Evolutionary conservation across 1,140 invertebrate species (phyloP).

Genomic region (Zaprionus lachaisei): DNA sequence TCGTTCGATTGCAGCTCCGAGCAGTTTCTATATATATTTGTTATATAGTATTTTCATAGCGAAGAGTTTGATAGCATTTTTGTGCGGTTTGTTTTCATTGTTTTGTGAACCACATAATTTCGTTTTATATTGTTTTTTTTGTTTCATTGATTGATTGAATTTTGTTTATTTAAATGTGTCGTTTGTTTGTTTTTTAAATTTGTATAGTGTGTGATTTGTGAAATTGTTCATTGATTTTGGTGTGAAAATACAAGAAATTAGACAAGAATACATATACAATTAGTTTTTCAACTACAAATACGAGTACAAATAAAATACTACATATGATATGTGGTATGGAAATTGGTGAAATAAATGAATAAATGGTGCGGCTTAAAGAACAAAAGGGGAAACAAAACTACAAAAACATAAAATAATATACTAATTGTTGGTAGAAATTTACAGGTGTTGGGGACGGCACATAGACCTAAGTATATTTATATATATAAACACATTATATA

Average conservation of each 20-base stretch:
- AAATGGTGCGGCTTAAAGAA: conserved; percentile 59
- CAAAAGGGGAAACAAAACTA: conserved; percentile 53
- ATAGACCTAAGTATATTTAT: conserved; percentile 33
- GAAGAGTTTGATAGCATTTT: conserved; percentile 65
- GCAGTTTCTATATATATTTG: conserved; percentile 89
- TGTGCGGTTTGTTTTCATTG: conserved; percentile 26
- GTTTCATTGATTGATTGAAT: conserved; percentile 46
- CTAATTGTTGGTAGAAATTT: conserved; percentile 51
- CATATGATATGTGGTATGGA: conserved; percentile 41
- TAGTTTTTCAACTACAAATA: conserved; percentile 83
- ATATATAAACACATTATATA: conserved; percentile 46
- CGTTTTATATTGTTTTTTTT: conserved; percentile 15
- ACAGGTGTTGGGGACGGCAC: conserved; percentile 43
- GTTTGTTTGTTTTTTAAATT: conserved; percentile 57
- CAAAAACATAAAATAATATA: conserved; percentile 57
- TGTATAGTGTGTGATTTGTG: conserved; percentile 72
- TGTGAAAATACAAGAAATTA: conserved; percentile 84
- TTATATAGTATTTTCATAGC: conserved; percentile 48
- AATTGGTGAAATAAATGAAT: conserved; percentile 28
- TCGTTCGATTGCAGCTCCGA: conserved; percentile 95
- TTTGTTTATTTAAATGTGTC: conserved; percentile 39
- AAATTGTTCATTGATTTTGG: conserved; percentile 54
- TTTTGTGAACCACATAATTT: conserved; percentile 10
- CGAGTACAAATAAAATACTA: conserved; percentile 56
- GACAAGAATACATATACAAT: conserved; percentile 84